Evolutionary conservation across 2,888 invertebrate species (phyloP).

Genomic region (Brassicogethes aeneus): DNA sequence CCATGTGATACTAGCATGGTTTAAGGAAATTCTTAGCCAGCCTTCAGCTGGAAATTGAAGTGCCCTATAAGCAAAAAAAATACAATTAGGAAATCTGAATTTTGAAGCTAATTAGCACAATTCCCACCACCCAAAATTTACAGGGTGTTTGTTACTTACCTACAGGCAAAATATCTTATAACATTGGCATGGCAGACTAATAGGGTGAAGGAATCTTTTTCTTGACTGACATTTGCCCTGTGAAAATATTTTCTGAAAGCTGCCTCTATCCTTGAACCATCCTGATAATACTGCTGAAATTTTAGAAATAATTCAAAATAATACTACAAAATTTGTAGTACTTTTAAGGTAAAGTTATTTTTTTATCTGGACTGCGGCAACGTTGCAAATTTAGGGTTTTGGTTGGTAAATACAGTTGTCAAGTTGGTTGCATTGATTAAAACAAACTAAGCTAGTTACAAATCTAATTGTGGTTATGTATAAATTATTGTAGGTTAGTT

Average conservation of each 20-base stretch:
- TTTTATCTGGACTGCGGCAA: too few species aligned
- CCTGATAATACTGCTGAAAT: conserved; percentile 80
- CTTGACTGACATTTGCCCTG: conserved; percentile 73
- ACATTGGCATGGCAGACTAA: conserved; percentile 98
- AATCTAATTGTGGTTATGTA: too few species aligned
- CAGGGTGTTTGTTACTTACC: conserved; percentile 47
- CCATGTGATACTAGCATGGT: conserved; percentile 92
- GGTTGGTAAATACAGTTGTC: too few species aligned
- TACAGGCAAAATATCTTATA: conserved; percentile 89
- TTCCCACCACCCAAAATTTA: not conserved
- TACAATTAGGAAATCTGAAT: conserved; percentile 7
- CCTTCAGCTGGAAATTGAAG: conserved; percentile 95
- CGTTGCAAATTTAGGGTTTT: too few species aligned
- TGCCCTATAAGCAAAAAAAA: conserved; percentile 65
- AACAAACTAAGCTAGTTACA: too few species aligned
- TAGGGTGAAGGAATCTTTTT: conserved; percentile 76
- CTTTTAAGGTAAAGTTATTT: too few species aligned
- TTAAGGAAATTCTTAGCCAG: conserved; percentile 87
- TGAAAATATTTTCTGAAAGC: conserved; percentile 91
- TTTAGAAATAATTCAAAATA: not conserved
- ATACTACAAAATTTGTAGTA: too few species aligned
- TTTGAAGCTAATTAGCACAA: too few species aligned
- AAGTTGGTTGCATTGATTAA: too few species aligned
- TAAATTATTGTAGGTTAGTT: too few species aligned
- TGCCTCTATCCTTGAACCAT: conserved; percentile 91